Evolutionary conservation across 2,797 vertebrate genomes (phyloP).

Genomic region (Pogoniulus pusillus): DNA sequence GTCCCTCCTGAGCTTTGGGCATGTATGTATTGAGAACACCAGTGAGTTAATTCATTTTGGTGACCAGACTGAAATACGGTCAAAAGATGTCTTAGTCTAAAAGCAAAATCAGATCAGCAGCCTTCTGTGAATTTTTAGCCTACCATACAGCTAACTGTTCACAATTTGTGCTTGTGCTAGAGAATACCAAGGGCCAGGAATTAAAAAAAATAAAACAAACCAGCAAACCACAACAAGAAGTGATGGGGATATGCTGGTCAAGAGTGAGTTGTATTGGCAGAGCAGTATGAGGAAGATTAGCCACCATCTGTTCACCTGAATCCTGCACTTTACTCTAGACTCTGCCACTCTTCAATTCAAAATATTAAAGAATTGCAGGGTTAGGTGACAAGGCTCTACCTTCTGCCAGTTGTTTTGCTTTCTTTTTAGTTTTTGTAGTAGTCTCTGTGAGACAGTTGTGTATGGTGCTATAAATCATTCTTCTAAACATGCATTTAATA

Average conservation of each 20-base stretch:
- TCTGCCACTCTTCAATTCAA: conserved; percentile 28
- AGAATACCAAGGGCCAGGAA: not conserved
- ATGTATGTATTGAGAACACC: not conserved
- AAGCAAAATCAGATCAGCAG: conserved; percentile 24
- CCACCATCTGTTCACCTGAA: conserved; percentile 54
- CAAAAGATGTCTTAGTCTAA: conserved; percentile 1
- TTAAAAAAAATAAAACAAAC: not conserved
- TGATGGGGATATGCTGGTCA: conserved; percentile 4
- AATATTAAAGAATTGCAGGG: not conserved
- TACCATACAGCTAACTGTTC: not conserved
- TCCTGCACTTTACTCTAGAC: conserved; percentile 47
- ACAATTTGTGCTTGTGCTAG: conserved; percentile 8
- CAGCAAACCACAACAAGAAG: no score
- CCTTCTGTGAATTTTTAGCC: not conserved
- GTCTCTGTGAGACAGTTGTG: not conserved
- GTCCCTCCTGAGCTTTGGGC: not conserved
- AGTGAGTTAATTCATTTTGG: conserved; percentile 1
- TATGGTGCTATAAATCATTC: not conserved
- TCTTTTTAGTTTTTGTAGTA: not conserved
- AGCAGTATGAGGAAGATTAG: conserved; percentile 51
- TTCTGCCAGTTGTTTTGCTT: not conserved
- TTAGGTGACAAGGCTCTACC: not conserved
- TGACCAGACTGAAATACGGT: not conserved
- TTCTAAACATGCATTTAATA: not conserved
- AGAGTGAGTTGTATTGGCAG: conserved; percentile 45